A percentile compares a stretch with the other conserved stretches of the same genome.
Evolutionary conservation across 1,140 invertebrate genomes (phyloP).

Genomic region (Drosophila littoralis): DNA sequence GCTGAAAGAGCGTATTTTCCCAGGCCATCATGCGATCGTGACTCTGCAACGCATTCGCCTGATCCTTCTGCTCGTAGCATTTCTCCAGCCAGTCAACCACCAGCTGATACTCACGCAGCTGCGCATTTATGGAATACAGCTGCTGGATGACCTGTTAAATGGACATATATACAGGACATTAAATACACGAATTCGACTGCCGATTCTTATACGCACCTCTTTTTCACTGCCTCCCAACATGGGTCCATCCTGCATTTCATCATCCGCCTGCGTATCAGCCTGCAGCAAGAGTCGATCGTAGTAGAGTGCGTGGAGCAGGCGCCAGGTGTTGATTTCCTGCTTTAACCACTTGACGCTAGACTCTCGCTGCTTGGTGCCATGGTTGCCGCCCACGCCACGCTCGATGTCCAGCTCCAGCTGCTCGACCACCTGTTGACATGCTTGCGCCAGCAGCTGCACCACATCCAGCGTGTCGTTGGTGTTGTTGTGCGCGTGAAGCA

Average conservation of each 20-base stretch:
- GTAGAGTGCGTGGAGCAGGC: slow-evolving; percentile 91
- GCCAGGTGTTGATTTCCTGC: slow-evolving; percentile 94
- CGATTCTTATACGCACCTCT: slow-evolving; percentile 84
- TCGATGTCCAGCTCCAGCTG: slow-evolving; percentile 74
- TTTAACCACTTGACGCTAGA: slow-evolving; percentile 86
- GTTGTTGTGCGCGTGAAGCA: slow-evolving; percentile 85
- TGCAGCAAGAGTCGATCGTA: slow-evolving; percentile 88
- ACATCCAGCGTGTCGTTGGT: slow-evolving; percentile 86
- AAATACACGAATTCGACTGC: too few species aligned
- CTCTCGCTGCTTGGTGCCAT: slow-evolving; percentile 57
- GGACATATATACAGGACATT: too few species aligned
- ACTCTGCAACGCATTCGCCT: slow-evolving; percentile 88
- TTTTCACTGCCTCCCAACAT: slow-evolving; percentile 87
- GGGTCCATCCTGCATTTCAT: slow-evolving; percentile 85
- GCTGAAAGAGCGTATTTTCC: slow-evolving; percentile 95
- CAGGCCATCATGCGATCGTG: slow-evolving; percentile 92
- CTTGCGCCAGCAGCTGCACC: slow-evolving; percentile 86
- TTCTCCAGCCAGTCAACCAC: slow-evolving; percentile 97
- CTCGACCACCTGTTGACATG: slow-evolving; percentile 85
- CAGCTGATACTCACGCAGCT: slow-evolving; percentile 91
- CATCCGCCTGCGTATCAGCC: slow-evolving; percentile 85
- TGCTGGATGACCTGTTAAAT: slow-evolving; percentile 49
- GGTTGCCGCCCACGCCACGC: slow-evolving; percentile 39
- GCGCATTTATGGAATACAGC: slow-evolving; percentile 86
- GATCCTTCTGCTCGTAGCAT: slow-evolving; percentile 89